Percentiles rank a stretch among this genome's conserved stretches.
Evolutionary conservation across 2,797 vertebrate genomes (phyloP).

Genomic region (Potorous gilbertii): DNA sequence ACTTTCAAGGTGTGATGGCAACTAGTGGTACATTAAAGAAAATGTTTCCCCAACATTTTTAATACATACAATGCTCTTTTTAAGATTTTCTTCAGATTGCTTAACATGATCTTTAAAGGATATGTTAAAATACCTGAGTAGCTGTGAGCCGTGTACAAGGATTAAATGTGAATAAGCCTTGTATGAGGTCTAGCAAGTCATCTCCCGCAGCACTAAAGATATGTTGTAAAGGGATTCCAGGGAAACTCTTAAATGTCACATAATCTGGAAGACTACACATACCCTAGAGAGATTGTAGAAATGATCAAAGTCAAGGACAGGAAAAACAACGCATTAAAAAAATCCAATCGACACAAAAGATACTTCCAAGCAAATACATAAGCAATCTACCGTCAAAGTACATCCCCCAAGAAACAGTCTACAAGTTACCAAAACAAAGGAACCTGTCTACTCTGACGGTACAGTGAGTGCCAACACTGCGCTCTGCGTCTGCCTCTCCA

Average conservation of each 20-base stretch:
- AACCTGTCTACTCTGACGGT: not conserved
- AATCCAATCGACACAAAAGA: not conserved
- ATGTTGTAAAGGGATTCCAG: constrained; percentile 94
- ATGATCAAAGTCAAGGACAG: constrained; percentile 52
- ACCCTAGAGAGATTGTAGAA: constrained; percentile 85
- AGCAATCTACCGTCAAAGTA: not conserved
- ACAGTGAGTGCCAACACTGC: not conserved
- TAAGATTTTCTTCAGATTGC: not conserved
- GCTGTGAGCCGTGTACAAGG: constrained; percentile 90
- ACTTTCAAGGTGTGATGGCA: not conserved
- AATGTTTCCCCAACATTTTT: not conserved
- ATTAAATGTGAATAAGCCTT: constrained; percentile 95
- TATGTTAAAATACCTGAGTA: constrained; percentile 85
- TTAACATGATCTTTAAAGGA: constrained; percentile 10
- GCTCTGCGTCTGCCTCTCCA: not conserved
- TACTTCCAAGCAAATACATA: not conserved
- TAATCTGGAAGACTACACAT: constrained; percentile 96
- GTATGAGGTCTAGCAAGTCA: constrained; percentile 93
- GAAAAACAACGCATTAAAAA: constrained; percentile 10
- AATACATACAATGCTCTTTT: constrained; percentile 29
- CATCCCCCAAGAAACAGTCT: not conserved
- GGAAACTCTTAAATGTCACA: constrained; percentile 95
- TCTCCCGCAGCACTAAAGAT: constrained; percentile 98
- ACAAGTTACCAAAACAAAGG: not conserved
- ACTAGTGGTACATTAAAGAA: not conserved